Evolutionary conservation across 2,113 vertebrate genomes (phyloP).

Genomic region (Xerus inauris): DNA sequence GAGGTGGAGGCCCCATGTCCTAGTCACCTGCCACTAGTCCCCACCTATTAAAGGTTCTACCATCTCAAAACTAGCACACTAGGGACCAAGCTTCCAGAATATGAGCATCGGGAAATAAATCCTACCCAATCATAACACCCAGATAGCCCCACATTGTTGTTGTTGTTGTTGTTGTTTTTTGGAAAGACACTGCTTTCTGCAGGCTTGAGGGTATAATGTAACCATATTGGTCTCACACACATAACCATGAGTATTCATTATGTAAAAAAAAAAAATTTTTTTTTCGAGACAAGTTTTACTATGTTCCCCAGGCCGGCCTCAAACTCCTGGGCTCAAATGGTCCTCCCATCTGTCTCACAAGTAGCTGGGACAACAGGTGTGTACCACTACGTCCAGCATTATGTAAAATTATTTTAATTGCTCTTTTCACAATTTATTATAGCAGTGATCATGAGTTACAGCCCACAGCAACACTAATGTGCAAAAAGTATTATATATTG

Average conservation of each 20-base stretch:
- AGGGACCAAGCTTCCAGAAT: not conserved
- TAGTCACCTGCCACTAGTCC: not conserved
- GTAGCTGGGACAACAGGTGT: not conserved
- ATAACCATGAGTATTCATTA: conserved; percentile 11
- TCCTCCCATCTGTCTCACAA: not conserved
- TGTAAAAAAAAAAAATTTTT: not conserved
- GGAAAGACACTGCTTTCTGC: not conserved
- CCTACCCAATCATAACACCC: not conserved
- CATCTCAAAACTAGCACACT: not conserved
- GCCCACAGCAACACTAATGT: not conserved
- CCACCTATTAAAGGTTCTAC: not conserved
- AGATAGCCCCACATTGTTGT: not conserved
- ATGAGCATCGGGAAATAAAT: not conserved
- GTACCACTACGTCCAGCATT: not conserved
- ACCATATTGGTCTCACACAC: not conserved
- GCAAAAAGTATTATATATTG: not conserved
- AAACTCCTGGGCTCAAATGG: not conserved
- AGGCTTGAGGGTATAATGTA: not conserved
- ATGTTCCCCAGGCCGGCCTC: not conserved
- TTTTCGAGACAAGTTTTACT: not conserved
- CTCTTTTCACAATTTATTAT: conserved; percentile 28
- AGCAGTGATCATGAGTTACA: not conserved
- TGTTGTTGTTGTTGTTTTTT: not conserved
- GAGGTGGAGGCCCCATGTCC: not conserved
- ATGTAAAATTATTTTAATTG: conserved; percentile 24